Evolutionary conservation across 2,888 invertebrate species (phyloP), one percentile per base, ranked within the genome.

Genomic region (Linyphia triangularis): DNA sequence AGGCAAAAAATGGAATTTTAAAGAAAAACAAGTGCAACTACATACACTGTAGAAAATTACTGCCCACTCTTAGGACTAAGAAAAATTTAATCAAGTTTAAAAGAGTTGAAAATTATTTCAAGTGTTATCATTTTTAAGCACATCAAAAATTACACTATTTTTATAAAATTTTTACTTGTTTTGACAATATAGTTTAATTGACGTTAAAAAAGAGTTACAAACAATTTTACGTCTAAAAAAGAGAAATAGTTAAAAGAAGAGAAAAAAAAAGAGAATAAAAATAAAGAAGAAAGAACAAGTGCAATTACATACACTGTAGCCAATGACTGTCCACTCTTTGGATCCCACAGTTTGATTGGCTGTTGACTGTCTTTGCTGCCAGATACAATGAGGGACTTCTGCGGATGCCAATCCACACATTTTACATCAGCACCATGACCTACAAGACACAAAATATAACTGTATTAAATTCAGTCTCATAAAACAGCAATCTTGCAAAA

Each of bases 321-420:
- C 81, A 99, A 94, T 65, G 98, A 97, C 90, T 96, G 96, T 6
- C 99, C 99, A 82, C 96, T 96, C 93, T 98, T 98, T 2, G 99
- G 99, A 94, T 99, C 99, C 99, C 99, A 99, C 73, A 99, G 94
- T 93, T 99, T 99, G 57, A 99, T 97, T 2, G 99, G 99, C 92
- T 99, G 99, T 92, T 99, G 99, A 93, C 98, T 99, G 93, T 99
- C 99, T 94, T 99, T 99, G 93, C 99, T 99, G 19, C 99, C 99
- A 1, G 99, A 99, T 59, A 98, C 98, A 91, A 99, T 96, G 72
- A 99, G 95, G 88, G 97, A 96, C 93, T 99, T 99, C 92, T 97
- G 97, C 0, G 99, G 99, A 94, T 99, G 99, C 99, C 99, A 99
- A 93, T 99, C 99, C 6, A 99, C 98, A 94, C 99, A 98, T 93